Evolutionary conservation across 2,113 vertebrate genomes (phyloP).

Genomic region (Tympanuchus pallidicinctus): DNA sequence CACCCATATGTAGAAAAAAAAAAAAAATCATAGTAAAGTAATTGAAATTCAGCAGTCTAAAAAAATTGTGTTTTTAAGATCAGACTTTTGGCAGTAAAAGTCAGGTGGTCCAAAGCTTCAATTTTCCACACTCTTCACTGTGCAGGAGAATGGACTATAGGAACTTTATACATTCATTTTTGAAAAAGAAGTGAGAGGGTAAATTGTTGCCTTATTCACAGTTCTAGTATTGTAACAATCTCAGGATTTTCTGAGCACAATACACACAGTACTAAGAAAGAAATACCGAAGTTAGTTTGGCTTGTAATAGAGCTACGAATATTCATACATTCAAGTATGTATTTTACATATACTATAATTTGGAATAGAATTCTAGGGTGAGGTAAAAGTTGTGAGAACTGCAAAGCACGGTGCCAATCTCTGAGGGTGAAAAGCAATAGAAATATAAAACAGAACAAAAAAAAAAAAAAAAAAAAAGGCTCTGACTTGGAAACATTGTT

Average conservation of each 20-base stretch:
- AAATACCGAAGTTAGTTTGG: conserved; percentile 20
- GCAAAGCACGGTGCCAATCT: not conserved
- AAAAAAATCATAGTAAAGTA: not conserved
- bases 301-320: conserved; percentile 44
- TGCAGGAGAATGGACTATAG: not conserved
- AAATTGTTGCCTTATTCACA: conserved; percentile 40
- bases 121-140: not conserved
- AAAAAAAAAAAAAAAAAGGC: not conserved
- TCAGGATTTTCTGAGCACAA: not conserved
- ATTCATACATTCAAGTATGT: conserved; percentile 41
- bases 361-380: conserved; percentile 52
- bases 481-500: not conserved
- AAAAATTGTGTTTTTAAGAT: not conserved
- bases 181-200: not conserved
- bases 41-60: not conserved
- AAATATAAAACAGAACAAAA: conserved; percentile 29
- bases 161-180: not conserved
- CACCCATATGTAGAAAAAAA: not conserved
- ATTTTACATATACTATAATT: conserved; percentile 58
- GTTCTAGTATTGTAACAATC: not conserved
- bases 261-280: not conserved
- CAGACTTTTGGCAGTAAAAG: not conserved
- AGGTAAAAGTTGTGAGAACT: not conserved
- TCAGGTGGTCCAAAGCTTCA: not conserved
- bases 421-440: not conserved